phyloP scores from a whole-genome alignment of 1,140 invertebrate species.

The Drosophila punjabiensis region DNA sequence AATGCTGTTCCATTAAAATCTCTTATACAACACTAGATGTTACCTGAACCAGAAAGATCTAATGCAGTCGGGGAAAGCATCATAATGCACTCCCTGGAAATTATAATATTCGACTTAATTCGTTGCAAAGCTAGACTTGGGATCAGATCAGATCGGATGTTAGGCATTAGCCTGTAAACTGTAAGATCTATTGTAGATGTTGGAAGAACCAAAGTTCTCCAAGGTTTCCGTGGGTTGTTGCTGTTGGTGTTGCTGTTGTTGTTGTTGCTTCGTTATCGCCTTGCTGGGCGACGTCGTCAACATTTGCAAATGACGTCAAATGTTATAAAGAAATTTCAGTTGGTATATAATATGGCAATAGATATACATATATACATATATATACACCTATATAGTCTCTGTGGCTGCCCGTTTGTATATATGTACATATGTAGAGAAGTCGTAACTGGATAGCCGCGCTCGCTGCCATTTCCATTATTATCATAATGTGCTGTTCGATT shows the following conservation, averaged over 20 bases:
- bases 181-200: conserved; percentile 18
- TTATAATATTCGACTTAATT: not conserved
- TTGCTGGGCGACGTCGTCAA: conserved; percentile 38
- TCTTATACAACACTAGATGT: not conserved
- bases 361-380: not conserved
- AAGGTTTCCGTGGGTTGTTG: not conserved
- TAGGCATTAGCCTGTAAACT: not conserved
- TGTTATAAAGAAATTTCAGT: conserved; percentile 65
- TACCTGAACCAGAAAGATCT: not conserved
- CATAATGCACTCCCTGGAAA: not conserved
- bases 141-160: not conserved
- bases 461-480: conserved; percentile 78
- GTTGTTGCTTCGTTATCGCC: conserved; percentile 70
- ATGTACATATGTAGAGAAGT: conserved; percentile 20
- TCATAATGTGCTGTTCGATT: conserved; percentile 71
- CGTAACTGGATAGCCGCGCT: conserved; percentile 59
- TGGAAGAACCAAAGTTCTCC: conserved; percentile 16
- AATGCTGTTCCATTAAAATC: not conserved
- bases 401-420: not conserved
- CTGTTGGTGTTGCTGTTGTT: conserved; percentile 8
- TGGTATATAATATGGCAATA: conserved; percentile 26
- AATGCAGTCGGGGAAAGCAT: no score
- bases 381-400: not conserved
- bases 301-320: conserved; percentile 80
- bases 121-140: not conserved